A percentile compares a stretch with the other conserved stretches of the same genome.
These are phyloP conservation scores for Candoia aspera DNA, from an alignment of 2,113 vertebrate species.

Conservation along the genomic window DNA sequence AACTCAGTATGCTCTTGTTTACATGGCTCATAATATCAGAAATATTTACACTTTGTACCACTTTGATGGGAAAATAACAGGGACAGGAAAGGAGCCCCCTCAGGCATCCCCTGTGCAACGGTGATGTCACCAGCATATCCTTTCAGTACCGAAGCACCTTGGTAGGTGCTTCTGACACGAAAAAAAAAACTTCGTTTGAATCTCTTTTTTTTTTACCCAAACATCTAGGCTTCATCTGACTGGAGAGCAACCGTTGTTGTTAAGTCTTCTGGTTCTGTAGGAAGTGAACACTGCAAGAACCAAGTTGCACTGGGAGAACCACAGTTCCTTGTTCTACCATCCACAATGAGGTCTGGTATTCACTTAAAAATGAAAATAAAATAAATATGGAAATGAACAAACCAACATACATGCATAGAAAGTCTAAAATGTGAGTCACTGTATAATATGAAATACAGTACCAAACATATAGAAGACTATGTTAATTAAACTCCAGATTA, in stretches of 20 bases:
- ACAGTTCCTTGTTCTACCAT: slow-evolving; percentile 68
- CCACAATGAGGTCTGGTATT: slow-evolving; percentile 75
- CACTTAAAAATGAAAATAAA: neutral
- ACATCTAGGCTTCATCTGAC: slow-evolving; percentile 76
- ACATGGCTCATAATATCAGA: neutral
- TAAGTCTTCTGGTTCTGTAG: slow-evolving; percentile 43
- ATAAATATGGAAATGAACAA: neutral
- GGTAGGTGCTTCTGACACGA: no score
- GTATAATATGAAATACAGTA: no score
- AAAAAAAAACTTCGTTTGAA: slow-evolving; percentile 12
- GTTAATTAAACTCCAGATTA: no score
- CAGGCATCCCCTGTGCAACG: no score
- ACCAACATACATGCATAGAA: no score
- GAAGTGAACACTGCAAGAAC: slow-evolving; percentile 62
- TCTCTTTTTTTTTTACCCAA: slow-evolving; percentile 36
- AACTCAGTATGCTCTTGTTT: neutral
- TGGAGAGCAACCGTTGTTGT: slow-evolving; percentile 78
- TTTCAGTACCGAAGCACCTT: no score
- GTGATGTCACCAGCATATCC: no score
- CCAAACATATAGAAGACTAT: no score
- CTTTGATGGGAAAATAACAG: no score
- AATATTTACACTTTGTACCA: neutral
- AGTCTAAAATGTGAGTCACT: no score
- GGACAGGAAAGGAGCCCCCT: no score
- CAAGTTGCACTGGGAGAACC: slow-evolving; percentile 53